Percentiles rank a stretch among this genome's conserved stretches.
These are phyloP conservation scores for Micromesistius poutassou DNA, from an alignment of 2,797 vertebrate genomes.

Conservation along the genomic window DNA sequence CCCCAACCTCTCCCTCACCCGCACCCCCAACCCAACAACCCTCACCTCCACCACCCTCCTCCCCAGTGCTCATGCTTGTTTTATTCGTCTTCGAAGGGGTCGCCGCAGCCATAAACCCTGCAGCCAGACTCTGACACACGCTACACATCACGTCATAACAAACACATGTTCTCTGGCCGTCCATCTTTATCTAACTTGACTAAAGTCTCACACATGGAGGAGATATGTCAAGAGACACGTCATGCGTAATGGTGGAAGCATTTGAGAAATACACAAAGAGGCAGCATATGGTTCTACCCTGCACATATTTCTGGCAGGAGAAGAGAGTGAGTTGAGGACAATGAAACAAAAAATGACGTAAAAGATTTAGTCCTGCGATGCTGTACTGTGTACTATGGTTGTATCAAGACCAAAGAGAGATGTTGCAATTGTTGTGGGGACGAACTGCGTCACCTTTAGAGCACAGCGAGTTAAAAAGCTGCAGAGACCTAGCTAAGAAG, in stretches of 20 bases:
- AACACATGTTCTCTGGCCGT: background rate
- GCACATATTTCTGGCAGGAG: background rate
- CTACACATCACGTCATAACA: no score
- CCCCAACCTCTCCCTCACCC: slow-evolving; percentile 18
- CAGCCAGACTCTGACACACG: background rate
- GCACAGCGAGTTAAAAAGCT: background rate
- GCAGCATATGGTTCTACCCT: background rate
- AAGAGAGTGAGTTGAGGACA: background rate
- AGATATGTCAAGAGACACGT: background rate
- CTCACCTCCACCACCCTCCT: background rate
- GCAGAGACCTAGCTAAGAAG: background rate
- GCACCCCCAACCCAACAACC: slow-evolving; percentile 15
- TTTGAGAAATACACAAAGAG: background rate
- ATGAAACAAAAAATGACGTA: background rate
- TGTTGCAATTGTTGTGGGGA: background rate
- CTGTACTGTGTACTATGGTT: background rate
- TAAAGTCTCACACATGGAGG: background rate
- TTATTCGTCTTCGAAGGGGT: background rate
- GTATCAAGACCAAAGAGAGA: background rate
- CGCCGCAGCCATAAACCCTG: background rate
- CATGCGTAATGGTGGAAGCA: background rate
- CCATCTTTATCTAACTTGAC: background rate
- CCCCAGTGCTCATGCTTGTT: background rate
- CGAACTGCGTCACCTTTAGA: background rate
- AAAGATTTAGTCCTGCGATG: background rate